A percentile compares a stretch with the other conserved stretches of the same genome.
Conservation (phyloP, 2,888 invertebrate genomes). For the Eurytoma californica region DNA sequence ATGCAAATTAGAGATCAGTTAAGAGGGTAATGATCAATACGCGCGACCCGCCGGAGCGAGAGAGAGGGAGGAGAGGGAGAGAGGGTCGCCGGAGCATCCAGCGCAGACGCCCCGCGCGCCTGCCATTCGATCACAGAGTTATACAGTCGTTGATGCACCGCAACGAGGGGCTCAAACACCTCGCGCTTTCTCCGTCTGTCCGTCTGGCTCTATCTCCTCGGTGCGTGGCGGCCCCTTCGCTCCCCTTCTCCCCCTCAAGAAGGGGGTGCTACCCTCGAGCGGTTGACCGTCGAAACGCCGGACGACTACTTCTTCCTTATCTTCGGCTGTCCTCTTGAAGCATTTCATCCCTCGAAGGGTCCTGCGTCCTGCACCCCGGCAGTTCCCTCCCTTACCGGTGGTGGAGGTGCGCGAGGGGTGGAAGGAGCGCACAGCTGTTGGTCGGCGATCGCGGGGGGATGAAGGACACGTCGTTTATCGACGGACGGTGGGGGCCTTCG, state of each 20-base stretch:
- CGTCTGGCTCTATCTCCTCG: conserved; percentile 23
- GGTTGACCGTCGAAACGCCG: conserved; percentile 25
- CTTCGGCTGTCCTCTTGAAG: conserved; percentile 2
- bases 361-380: not conserved
- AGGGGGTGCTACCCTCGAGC: conserved; percentile 51
- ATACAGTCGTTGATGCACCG: conserved; percentile 59
- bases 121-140: conserved; percentile 57
- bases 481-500: no score
- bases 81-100: conserved; percentile 33
- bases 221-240: not conserved
- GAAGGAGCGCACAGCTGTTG: no score
- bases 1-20: conserved; percentile 73
- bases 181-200: conserved; percentile 21
- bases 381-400: conserved; percentile 48
- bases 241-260: no score
- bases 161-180: conserved; percentile 16
- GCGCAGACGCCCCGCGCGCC: conserved; percentile 71
- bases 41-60: conserved; percentile 60
- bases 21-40: conserved; percentile 75
- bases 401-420: not conserved
- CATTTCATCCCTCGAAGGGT: not conserved
- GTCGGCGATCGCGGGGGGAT: no score
- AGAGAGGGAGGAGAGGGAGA: conserved; percentile 50
- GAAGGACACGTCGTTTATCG: no score
- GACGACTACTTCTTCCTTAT: conserved; percentile 33